Base-by-base conservation (phyloP, 2,888 invertebrate genomes). In the Cerastis rubricosa region DNA sequence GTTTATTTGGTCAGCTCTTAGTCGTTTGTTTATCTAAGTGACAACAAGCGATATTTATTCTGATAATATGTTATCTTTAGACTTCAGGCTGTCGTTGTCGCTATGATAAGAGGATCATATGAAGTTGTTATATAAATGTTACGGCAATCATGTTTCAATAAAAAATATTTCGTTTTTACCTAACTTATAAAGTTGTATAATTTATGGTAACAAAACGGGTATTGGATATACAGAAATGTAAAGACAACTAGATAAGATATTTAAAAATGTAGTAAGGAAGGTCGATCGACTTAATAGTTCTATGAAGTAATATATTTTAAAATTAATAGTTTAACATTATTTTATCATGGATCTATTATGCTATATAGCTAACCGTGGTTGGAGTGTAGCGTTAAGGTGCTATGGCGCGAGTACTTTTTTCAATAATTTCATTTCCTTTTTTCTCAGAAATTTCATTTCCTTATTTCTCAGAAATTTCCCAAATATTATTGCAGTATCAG, bases 181-280 rank as follows among this genome's bases (percentile, higher is more conserved):
- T 35, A 17, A 54, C 11, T 69, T 70, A 72, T 54, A 59, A 35
- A 47, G 47, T 17, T 2, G 47, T 17, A 59, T 74, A 57, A 73
- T 8, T 45, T 1, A 19, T 19, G n/a, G 8, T 45, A 57, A 57
- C 8, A 54, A 57, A 57, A 35, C 19, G 22, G 22, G 25, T 49
- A 14, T 25, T 22, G 40, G 35, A 35, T 35, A 43, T 71, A 73
- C 12, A 29, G 12, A 45, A 19, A 63, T 43, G 9, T 2, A 17
- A 72, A 73, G 35, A n/a, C 19, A 43, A 43, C 43, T 5, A 45
- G 51, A 40, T 47, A 54, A 25, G 6, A 54, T 45, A 22, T 8
- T 17, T 17, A 22, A 17, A 76, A 61, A 14, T 19, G 12, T 29
- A 17, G 0, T 12, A 8, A 19, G 14, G n/a, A n/a, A 19, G 9